Conservation (phyloP, 2,113 vertebrate species). For the Nerophis lumbriciformis region DNA sequence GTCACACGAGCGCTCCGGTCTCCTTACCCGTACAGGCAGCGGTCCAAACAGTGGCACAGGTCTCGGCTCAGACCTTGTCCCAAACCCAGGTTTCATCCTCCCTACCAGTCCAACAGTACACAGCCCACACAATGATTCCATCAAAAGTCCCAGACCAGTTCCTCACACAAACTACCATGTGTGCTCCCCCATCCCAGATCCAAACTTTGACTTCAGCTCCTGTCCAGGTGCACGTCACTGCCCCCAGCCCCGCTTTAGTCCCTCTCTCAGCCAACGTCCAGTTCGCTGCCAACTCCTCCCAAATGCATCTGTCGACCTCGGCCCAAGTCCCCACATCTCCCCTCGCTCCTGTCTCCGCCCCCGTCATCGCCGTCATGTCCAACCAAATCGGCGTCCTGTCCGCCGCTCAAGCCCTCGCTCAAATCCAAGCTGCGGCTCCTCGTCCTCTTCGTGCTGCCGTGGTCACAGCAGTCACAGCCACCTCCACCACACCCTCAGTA, state of each 20-base stretch:
- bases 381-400: constrained; percentile 38
- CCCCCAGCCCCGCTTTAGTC: constrained; percentile 10
- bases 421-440: constrained; percentile 33
- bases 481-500: constrained; percentile 75
- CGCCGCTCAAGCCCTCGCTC: constrained; percentile 32
- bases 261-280: constrained; percentile 15
- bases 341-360: constrained; percentile 40
- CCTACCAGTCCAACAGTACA: constrained; percentile 13
- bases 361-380: constrained; percentile 42
- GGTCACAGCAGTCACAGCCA: constrained; percentile 67
- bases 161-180: constrained; percentile 1
- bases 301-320: constrained; percentile 27
- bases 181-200: constrained; percentile 23
- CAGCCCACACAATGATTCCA: constrained; percentile 19
- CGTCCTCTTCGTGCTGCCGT: constrained; percentile 42
- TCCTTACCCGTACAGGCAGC: not conserved
- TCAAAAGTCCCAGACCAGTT: constrained; percentile 24
- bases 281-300: constrained; percentile 1
- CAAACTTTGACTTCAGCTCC: constrained; percentile 27
- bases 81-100: constrained; percentile 25
- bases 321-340: constrained; percentile 44
- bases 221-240: constrained; percentile 18
- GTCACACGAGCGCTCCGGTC: constrained; percentile 16
- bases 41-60: constrained; percentile 8
- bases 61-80: constrained; percentile 5